Evolutionary conservation across 2,113 vertebrate species (phyloP).

Genomic region (Solenodon paradoxus): DNA sequence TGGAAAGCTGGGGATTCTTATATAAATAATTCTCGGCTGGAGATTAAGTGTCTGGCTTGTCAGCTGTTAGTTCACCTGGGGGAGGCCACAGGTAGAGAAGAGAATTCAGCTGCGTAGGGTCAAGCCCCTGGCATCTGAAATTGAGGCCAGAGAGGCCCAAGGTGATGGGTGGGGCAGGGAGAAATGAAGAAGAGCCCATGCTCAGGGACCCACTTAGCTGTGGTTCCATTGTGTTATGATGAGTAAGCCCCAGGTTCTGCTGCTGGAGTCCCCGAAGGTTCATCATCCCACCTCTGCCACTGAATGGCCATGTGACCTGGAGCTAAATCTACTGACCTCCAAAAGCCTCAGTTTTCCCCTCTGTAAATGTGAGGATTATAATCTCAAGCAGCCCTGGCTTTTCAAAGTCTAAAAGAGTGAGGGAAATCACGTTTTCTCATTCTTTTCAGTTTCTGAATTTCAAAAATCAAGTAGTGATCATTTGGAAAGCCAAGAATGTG

Average conservation of each 20-base stretch:
- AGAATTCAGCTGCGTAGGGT: not conserved
- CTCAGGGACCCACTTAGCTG: not conserved
- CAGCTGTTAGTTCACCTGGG: not conserved
- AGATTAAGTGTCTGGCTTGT: constrained; percentile 75
- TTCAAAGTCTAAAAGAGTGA: not conserved
- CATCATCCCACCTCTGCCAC: not conserved
- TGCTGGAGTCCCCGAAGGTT: not conserved
- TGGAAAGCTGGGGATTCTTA: constrained; percentile 76
- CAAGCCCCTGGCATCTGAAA: not conserved
- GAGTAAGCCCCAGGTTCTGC: not conserved
- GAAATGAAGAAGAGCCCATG: not conserved
- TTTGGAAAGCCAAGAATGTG: not conserved
- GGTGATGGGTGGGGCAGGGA: not conserved
- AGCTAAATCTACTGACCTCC: not conserved
- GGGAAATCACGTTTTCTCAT: not conserved
- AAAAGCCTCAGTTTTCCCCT: not conserved
- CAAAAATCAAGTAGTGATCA: not conserved
- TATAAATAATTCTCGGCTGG: constrained; percentile 82
- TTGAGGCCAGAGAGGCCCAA: not conserved
- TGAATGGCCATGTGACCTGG: not conserved
- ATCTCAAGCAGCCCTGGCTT: not conserved
- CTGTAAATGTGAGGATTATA: not conserved
- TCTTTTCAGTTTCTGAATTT: constrained; percentile 12
- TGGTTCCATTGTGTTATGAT: not conserved
- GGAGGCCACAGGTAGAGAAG: not conserved